Conservation (phyloP, 1,140 invertebrate genomes). For the Ooceraea biroi region DNA sequence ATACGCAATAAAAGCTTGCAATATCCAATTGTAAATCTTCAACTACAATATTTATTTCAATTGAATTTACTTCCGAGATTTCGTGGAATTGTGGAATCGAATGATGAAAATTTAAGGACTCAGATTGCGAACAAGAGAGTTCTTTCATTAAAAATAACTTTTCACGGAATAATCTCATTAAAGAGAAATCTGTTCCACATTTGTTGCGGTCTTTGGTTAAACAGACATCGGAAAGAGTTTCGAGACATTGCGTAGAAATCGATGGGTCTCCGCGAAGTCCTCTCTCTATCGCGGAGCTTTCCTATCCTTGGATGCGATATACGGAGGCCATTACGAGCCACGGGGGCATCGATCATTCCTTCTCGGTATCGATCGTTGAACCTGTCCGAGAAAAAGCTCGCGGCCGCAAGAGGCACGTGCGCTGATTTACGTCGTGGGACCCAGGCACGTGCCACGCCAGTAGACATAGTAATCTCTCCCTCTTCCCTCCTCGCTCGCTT, state of each 20-base stretch:
- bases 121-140: too few relatives aligned
- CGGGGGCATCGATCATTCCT: conserved; percentile 63
- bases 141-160: neutral
- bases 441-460: conserved; percentile 64
- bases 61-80: neutral
- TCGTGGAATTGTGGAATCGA: too few relatives aligned
- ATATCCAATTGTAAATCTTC: too few relatives aligned
- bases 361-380: conserved; percentile 60
- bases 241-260: conserved; percentile 20
- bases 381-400: conserved; percentile 47
- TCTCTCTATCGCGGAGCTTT: conserved; percentile 42
- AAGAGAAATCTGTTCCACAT: neutral
- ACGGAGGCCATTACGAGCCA: conserved; percentile 51
- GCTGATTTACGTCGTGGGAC: conserved; percentile 72
- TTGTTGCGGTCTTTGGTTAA: neutral
- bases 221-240: neutral
- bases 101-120: too few relatives aligned
- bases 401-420: conserved; percentile 63
- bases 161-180: neutral
- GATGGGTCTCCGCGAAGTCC: neutral
- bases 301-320: conserved; percentile 39
- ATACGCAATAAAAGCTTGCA: neutral
- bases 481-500: neutral
- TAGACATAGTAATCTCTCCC: conserved; percentile 60
- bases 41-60: neutral